Conservation (phyloP, 2,113 vertebrate genomes). For the Danionella cerebrum region DNA sequence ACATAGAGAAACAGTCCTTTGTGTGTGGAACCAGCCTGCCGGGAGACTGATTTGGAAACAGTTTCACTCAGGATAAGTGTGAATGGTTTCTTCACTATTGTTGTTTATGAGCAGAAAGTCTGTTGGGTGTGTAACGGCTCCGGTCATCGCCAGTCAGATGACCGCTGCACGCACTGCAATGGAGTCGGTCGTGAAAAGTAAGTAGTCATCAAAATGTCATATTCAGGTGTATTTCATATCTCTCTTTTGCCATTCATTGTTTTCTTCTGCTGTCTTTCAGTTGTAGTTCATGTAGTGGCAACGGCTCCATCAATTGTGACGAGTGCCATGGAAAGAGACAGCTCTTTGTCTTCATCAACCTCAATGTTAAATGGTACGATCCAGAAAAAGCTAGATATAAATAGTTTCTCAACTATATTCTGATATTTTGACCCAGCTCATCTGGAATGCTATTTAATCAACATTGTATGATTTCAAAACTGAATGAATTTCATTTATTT, state of each 20-base stretch:
- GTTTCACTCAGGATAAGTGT: no score
- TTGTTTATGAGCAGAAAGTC: conserved; percentile 52
- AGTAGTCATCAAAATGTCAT: no score
- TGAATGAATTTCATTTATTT: no score
- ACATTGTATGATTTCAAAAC: background rate
- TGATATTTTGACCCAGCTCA: no score
- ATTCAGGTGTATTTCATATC: no score
- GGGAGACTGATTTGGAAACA: no score
- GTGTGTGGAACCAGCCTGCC: no score
- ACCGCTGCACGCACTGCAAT: conserved; percentile 56
- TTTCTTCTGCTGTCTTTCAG: conserved; percentile 42
- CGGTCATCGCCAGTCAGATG: conserved; percentile 35
- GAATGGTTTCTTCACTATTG: background rate
- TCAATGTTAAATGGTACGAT: conserved; percentile 61
- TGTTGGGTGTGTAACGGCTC: conserved; percentile 68
- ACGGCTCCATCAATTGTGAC: conserved; percentile 39
- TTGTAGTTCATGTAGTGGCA: conserved; percentile 46
- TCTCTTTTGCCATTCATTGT: background rate
- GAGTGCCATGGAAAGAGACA: conserved; percentile 54
- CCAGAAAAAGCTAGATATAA: no score
- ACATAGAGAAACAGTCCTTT: no score
- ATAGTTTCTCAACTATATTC: no score
- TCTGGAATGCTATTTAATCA: no score
- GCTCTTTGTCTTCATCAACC: conserved; percentile 58
- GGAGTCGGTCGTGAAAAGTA: conserved; percentile 64